Percentiles rank a stretch among this genome's conserved stretches.
Evolutionary conservation across 2,888 invertebrate genomes (phyloP).

Genomic region (Cephalotes varians): DNA sequence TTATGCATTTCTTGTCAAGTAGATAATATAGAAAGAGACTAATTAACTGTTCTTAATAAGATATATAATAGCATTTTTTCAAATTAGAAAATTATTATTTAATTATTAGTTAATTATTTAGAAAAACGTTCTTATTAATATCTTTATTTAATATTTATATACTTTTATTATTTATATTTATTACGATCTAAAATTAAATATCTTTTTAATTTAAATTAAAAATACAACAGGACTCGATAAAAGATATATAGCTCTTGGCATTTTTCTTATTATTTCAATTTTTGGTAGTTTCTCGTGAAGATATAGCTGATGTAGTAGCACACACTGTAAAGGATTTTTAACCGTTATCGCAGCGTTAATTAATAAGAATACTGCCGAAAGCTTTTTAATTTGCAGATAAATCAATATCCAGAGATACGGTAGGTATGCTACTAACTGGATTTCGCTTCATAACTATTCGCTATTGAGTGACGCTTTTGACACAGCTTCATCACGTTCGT

Average conservation of each 20-base stretch:
- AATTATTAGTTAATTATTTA: conserved; percentile 20
- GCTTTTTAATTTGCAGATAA: conserved; percentile 42
- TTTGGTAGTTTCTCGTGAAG: background rate
- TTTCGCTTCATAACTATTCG: conserved; percentile 78
- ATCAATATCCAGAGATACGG: conserved; percentile 61
- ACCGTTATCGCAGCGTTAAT: background rate
- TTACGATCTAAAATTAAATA: background rate
- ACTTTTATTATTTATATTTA: background rate
- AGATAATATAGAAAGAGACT: background rate
- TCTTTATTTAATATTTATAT: too few species aligned
- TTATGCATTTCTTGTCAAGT: background rate
- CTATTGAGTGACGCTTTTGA: conserved; percentile 64
- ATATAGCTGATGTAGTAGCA: background rate
- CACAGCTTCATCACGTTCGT: conserved; percentile 59
- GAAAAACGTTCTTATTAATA: background rate
- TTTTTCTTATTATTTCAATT: conserved; percentile 5
- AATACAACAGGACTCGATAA: background rate
- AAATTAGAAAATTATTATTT: too few species aligned
- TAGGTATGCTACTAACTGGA: conserved; percentile 76
- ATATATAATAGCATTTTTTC: background rate
- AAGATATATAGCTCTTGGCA: background rate
- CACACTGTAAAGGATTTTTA: background rate
- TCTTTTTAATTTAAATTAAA: background rate
- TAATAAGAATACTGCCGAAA: conserved; percentile 25
- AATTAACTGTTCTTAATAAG: background rate